Conservation (phyloP, 2,113 vertebrate genomes). For the Pterocles gutturalis region DNA sequence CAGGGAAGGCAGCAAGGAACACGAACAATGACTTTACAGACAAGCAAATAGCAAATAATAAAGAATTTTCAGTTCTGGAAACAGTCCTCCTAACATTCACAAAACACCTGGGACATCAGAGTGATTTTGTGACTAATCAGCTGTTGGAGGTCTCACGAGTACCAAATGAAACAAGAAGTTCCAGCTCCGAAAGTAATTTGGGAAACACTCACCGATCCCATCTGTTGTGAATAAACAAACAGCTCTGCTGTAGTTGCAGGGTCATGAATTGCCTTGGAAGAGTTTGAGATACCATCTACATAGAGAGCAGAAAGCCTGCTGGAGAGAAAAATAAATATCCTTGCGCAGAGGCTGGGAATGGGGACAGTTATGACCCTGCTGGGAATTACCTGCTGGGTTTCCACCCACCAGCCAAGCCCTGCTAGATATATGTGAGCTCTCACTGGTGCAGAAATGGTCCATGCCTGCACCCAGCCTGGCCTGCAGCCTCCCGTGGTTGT, state of each 20-base stretch:
- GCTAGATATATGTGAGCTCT: not conserved
- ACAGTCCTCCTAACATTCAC: not conserved
- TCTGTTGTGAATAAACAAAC: slow-evolving; percentile 63
- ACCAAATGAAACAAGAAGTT: slow-evolving; percentile 49
- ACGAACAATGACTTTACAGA: not conserved
- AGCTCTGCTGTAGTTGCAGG: slow-evolving; percentile 33
- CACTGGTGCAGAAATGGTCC: not conserved
- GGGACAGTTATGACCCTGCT: not conserved
- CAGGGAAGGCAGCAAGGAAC: not conserved
- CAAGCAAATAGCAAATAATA: not conserved
- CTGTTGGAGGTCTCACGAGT: slow-evolving; percentile 29
- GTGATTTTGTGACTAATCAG: slow-evolving; percentile 60
- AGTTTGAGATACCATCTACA: not conserved
- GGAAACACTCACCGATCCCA: slow-evolving; percentile 45
- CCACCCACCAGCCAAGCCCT: not conserved
- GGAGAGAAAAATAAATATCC: not conserved
- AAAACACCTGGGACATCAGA: slow-evolving; percentile 44
- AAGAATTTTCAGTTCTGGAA: not conserved
- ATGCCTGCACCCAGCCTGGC: not conserved
- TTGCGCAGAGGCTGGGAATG: not conserved
- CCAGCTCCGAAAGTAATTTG: slow-evolving; percentile 46
- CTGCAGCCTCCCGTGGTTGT: rapidly evolving
- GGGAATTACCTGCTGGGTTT: not conserved
- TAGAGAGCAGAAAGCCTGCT: not conserved
- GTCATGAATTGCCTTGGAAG: slow-evolving; percentile 9